Evolutionary conservation across 2,797 vertebrate species (phyloP).

Genomic region (Hoplostethus mediterraneus): DNA sequence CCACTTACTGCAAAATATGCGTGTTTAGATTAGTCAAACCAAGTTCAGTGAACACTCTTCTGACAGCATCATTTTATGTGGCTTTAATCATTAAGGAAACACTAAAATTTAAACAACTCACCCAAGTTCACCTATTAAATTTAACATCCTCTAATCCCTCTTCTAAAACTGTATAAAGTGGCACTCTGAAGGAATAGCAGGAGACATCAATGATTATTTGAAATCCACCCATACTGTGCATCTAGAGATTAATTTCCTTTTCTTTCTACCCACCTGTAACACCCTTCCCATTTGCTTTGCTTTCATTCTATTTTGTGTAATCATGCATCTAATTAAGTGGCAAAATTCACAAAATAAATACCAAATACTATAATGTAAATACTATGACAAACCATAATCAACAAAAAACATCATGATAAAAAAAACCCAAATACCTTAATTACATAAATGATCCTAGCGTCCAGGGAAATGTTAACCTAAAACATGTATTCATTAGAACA

Average conservation of each 20-base stretch:
- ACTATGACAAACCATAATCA: too few relatives aligned
- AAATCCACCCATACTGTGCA: slow-evolving; percentile 12
- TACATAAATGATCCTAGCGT: too few relatives aligned
- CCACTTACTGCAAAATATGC: neutral
- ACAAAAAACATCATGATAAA: too few relatives aligned
- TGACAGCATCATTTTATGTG: slow-evolving; percentile 5
- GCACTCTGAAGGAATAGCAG: slow-evolving; percentile 22
- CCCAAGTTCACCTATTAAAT: slow-evolving; percentile 28
- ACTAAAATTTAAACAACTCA: slow-evolving; percentile 35
- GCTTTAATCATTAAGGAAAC: slow-evolving; percentile 3
- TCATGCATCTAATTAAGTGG: neutral
- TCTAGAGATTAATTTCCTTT: slow-evolving; percentile 2
- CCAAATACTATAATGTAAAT: neutral
- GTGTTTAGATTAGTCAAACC: neutral
- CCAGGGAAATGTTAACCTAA: too few relatives aligned
- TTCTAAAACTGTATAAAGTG: slow-evolving; percentile 19
- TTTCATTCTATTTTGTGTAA: too few relatives aligned
- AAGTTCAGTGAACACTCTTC: neutral
- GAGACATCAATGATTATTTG: slow-evolving; percentile 27
- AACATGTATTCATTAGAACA: too few relatives aligned
- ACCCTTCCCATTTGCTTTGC: neutral
- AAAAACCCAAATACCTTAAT: too few relatives aligned
- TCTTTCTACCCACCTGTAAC: neutral
- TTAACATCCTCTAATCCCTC: slow-evolving; percentile 30
- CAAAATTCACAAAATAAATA: neutral